Conservation (phyloP, 1,140 invertebrate species). For the Goniozus legneri region DNA sequence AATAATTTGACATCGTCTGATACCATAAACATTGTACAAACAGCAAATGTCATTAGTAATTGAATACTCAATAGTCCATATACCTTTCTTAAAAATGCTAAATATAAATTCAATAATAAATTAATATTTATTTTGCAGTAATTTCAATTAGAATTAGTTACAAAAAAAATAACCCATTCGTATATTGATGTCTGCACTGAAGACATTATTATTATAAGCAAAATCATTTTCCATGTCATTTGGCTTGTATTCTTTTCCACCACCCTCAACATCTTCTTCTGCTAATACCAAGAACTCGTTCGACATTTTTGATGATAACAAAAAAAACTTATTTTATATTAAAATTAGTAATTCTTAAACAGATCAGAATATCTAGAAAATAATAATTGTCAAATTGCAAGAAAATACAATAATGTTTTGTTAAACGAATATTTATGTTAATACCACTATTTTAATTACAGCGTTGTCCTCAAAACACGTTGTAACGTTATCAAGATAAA, state of each 20-base stretch:
- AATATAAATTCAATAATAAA: constrained; percentile 1
- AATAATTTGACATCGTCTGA: constrained; percentile 62
- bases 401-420: no score
- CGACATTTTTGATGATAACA: constrained; percentile 24
- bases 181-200: constrained; percentile 62
- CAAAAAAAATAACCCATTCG: constrained; percentile 53
- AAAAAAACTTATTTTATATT: no score
- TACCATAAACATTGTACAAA: constrained; percentile 64
- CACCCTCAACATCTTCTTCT: constrained; percentile 60
- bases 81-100: constrained; percentile 77
- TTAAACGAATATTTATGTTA: no score
- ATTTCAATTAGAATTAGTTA: not conserved
- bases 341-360: no score
- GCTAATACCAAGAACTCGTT: constrained; percentile 55
- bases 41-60: constrained; percentile 66
- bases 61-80: constrained; percentile 76
- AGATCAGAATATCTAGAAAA: no score
- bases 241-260: constrained; percentile 56
- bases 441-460: no score
- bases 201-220: constrained; percentile 67
- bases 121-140: constrained; percentile 1
- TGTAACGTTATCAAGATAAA: no score
- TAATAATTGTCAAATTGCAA: no score
- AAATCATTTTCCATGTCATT: constrained; percentile 62
- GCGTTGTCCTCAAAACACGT: no score